A percentile compares a stretch with the other conserved stretches of the same genome.
Evolutionary conservation across 2,113 vertebrate species (phyloP).

Genomic region (Heterocephalus glaber): DNA sequence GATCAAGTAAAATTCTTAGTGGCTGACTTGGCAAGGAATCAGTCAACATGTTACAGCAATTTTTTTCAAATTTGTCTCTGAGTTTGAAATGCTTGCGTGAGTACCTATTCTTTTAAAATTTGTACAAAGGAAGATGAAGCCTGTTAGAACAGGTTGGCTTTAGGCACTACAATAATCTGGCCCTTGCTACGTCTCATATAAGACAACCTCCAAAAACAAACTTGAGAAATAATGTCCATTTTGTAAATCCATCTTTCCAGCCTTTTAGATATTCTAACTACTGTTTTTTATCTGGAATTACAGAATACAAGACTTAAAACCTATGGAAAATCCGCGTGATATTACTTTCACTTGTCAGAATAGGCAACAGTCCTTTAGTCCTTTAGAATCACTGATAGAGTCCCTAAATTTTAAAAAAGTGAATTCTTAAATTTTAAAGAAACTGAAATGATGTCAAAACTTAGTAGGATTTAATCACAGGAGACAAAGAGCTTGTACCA

Average conservation of each 20-base stretch:
- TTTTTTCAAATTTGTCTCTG: constrained; percentile 89
- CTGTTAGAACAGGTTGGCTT: constrained; percentile 88
- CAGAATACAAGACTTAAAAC: constrained; percentile 78
- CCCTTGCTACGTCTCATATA: constrained; percentile 76
- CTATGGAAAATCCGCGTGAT: constrained; percentile 74
- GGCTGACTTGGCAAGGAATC: constrained; percentile 86
- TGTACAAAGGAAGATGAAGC: constrained; percentile 87
- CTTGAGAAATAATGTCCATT: constrained; percentile 64
- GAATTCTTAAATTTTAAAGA: constrained; percentile 69
- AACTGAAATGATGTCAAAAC: constrained; percentile 59
- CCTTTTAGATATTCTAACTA: constrained; percentile 67
- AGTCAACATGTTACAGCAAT: constrained; percentile 86
- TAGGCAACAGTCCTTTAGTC: constrained; percentile 76
- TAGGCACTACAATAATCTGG: constrained; percentile 76
- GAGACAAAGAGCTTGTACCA: neutral
- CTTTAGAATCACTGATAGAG: constrained; percentile 69
- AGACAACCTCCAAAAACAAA: constrained; percentile 74
- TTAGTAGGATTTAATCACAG: constrained; percentile 54
- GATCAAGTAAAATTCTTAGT: constrained; percentile 81
- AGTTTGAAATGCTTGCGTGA: constrained; percentile 87
- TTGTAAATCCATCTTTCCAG: constrained; percentile 74
- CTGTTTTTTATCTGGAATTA: constrained; percentile 79
- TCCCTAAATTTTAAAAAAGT: constrained; percentile 57
- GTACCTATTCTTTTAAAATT: constrained; percentile 85
- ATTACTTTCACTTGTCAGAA: constrained; percentile 80